These are phyloP conservation scores for Myodes glareolus DNA, from an alignment of 2,113 vertebrate species.

Conservation along the genomic window DNA sequence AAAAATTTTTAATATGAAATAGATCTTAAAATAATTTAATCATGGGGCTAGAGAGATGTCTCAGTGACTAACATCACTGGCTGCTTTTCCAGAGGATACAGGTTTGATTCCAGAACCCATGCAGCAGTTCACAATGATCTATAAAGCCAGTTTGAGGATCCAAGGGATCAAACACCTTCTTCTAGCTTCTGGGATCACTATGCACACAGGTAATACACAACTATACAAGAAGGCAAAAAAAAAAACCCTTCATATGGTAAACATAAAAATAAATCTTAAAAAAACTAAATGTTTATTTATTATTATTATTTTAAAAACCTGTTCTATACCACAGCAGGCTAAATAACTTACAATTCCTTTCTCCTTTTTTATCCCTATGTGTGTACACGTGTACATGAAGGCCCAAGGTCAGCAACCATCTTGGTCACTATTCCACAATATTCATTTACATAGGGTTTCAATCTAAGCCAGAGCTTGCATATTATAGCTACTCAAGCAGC, in stretches of 20 bases:
- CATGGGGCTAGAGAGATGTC: neutral
- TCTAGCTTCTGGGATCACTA: neutral
- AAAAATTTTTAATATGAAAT: neutral
- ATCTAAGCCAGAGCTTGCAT: neutral
- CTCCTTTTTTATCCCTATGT: neutral
- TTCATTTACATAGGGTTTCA: neutral
- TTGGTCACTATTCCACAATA: no score
- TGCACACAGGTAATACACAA: neutral
- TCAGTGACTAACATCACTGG: neutral
- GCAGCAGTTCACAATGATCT: neutral
- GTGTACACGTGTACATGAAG: neutral
- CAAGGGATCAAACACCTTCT: neutral
- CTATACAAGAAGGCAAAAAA: no score
- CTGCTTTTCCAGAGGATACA: neutral
- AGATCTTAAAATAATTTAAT: neutral
- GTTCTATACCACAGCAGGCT: neutral
- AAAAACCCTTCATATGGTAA: no score
- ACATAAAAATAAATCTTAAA: neutral
- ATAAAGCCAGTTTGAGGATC: neutral
- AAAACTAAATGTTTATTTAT: neutral
- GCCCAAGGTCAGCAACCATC: neutral
- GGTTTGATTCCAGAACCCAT: neutral
- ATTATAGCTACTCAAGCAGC: neutral
- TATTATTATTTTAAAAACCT: neutral
- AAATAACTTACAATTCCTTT: neutral